Evolutionary conservation across 2,113 vertebrate species (phyloP).

Genomic region (Oreotrochilus melanogaster): DNA sequence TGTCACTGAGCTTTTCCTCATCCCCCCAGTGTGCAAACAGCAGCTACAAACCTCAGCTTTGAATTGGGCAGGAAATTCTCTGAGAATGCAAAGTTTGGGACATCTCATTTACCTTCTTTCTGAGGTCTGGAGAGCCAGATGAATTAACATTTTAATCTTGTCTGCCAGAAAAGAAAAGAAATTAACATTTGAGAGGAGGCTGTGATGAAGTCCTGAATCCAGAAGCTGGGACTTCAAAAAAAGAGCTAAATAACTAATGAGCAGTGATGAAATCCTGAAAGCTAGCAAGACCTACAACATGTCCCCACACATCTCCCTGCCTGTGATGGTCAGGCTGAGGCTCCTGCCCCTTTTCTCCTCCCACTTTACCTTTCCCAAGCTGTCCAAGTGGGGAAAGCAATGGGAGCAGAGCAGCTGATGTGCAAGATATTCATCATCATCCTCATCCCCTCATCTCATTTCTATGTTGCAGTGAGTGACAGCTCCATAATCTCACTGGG

Average conservation of each 20-base stretch:
- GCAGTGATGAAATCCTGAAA: neutral
- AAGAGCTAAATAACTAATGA: neutral
- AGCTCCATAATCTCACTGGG: neutral
- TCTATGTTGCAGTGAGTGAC: neutral
- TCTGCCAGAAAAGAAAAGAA: neutral
- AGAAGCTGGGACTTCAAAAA: neutral
- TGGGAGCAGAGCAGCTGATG: neutral
- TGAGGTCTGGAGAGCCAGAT: neutral
- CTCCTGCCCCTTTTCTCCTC: neutral
- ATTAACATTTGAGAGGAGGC: neutral
- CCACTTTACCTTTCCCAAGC: neutral
- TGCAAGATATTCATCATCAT: neutral
- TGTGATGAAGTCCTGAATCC: neutral
- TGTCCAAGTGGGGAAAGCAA: neutral
- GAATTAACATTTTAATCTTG: neutral
- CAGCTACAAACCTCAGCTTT: neutral
- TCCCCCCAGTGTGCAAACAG: neutral
- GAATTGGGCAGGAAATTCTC: neutral
- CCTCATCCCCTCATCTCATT: neutral
- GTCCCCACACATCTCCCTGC: neutral
- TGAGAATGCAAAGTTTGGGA: neutral
- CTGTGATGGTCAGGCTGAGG: neutral
- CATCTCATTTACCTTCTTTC: neutral
- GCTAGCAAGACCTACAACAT: accelerated
- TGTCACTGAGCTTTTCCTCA: neutral